phyloP scores from a whole-genome alignment of 2,113 vertebrate species.

The Micronycteris hirsuta region DNA sequence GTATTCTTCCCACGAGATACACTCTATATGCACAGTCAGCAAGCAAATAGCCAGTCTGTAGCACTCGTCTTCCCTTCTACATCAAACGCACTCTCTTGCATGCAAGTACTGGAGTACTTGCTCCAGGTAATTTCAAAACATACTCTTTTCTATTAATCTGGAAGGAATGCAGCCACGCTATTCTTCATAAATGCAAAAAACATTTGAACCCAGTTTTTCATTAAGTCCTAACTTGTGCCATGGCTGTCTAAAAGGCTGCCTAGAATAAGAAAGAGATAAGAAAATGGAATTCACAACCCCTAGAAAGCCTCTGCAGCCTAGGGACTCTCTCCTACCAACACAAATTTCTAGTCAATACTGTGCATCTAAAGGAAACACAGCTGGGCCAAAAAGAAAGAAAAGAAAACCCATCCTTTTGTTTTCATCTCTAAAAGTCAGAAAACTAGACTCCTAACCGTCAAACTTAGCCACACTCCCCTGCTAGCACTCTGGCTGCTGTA shows the following conservation, averaged over 20 bases:
- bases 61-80: neutral
- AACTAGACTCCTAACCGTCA: neutral
- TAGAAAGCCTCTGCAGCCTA: neutral
- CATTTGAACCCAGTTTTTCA: neutral
- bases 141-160: neutral
- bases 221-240: neutral
- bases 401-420: neutral
- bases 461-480: neutral
- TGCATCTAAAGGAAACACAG: neutral
- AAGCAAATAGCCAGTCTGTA: neutral
- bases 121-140: neutral
- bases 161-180: neutral
- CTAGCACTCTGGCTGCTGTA: neutral
- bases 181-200: neutral
- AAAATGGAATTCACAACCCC: neutral
- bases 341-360: neutral
- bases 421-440: neutral
- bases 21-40: too few species aligned
- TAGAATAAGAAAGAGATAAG: neutral
- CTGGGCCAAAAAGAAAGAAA: neutral
- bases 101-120: neutral
- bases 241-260: neutral
- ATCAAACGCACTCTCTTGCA: rapidly evolving
- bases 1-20: rapidly evolving
- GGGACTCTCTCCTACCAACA: neutral